Conservation (phyloP, 1,140 invertebrate genomes). For the Euura saliciscinereae region DNA sequence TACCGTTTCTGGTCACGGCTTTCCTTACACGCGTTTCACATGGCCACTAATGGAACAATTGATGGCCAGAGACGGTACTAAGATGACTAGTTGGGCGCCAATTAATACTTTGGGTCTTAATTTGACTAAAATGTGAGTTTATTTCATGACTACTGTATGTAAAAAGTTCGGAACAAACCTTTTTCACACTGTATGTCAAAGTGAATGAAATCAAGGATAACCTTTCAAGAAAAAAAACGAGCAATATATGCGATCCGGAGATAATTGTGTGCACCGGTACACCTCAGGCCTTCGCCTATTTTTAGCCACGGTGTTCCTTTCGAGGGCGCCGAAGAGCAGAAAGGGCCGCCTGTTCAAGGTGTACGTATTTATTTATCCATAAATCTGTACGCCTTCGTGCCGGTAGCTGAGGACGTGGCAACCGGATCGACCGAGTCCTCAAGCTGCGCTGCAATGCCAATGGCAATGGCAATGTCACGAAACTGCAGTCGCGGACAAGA, state of each 20-base stretch:
- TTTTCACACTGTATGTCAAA: too few species aligned
- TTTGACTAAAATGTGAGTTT: too few species aligned
- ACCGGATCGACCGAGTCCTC: not conserved
- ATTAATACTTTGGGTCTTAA: too few species aligned
- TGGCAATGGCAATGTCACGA: not conserved
- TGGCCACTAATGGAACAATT: too few species aligned
- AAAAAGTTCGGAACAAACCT: too few species aligned
- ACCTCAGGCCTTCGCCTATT: conserved; percentile 1
- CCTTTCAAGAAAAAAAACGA: too few species aligned
- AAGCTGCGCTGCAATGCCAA: not conserved
- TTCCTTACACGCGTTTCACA: too few species aligned
- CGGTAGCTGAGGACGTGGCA: not conserved
- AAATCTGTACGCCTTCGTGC: conserved; percentile 2
- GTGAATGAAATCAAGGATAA: too few species aligned
- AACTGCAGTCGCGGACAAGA: not conserved
- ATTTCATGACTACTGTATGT: too few species aligned
- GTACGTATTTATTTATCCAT: conserved; percentile 5
- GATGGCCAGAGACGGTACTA: too few species aligned
- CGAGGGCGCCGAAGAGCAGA: not conserved
- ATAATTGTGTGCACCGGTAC: not conserved
- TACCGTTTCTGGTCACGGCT: too few species aligned
- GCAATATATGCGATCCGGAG: not conserved
- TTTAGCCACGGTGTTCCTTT: not conserved
- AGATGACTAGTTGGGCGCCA: too few species aligned
- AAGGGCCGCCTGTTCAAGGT: not conserved